Percentiles rank a stretch among this genome's conserved stretches.
Conservation (phyloP, 2,113 vertebrate genomes). For the Sterna hirundo region DNA sequence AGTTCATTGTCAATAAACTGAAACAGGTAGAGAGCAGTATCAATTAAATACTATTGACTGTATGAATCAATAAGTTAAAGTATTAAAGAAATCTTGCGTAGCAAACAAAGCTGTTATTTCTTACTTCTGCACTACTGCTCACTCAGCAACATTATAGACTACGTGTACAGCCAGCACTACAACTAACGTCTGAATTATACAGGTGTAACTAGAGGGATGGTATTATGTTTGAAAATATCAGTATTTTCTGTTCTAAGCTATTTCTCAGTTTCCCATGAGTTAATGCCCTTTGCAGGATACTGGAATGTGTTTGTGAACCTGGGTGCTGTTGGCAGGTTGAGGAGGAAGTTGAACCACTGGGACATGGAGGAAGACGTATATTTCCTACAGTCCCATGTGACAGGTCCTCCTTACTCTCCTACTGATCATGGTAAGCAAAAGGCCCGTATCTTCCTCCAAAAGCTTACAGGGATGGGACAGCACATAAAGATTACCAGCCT, state of each 20-base stretch:
- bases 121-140: not conserved
- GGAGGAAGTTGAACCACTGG: not conserved
- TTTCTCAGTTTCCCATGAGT: not conserved
- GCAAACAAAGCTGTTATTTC: constrained; percentile 28
- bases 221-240: not conserved
- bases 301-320: not conserved
- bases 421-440: not conserved
- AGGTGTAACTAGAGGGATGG: not conserved
- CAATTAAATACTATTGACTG: constrained; percentile 55
- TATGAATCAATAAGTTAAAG: constrained; percentile 42
- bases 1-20: constrained; percentile 60
- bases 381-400: not conserved
- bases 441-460: not conserved
- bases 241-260: not conserved
- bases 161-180: not conserved
- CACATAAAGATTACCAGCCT: not conserved
- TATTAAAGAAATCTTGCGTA: constrained; percentile 34
- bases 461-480: not conserved
- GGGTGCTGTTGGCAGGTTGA: not conserved
- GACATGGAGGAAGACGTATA: not conserved
- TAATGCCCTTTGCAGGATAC: not conserved
- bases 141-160: not conserved
- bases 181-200: not conserved
- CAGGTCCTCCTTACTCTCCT: not conserved
- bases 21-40: constrained; percentile 53